Evolutionary conservation across 1,140 invertebrate species (phyloP), one percentile per base, ranked within the genome.

Genomic region (Aradophagus sp.): DNA sequence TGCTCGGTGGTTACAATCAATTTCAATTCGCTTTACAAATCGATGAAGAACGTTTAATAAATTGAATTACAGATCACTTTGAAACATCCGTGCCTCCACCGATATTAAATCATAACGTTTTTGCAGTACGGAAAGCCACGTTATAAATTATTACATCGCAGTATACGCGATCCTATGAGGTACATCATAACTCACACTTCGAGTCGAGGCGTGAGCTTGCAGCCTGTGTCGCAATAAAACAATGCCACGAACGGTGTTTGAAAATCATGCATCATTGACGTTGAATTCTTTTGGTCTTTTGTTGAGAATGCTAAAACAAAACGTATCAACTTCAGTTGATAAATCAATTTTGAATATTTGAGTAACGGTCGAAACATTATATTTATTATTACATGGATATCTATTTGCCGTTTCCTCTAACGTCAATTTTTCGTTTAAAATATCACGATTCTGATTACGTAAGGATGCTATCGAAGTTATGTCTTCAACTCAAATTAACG

Each of bases 41-140:
- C 34, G 42, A 47, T 48, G 47, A 59, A 31, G 15, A 7, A 27
- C 15, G 23, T 12, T 11, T 44, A 62, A 62, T 52, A 42, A 52
- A 62, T 62, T 62, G 58, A 62, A 63, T 63, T 63, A 41, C 45
- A 39, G 32, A 68, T 59, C 17, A 52, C 27, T 53, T 44, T 23
- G 8, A 38, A 5, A 14, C 15, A 27, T 71, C 17, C 26, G n/a
- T n/a, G n/a, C n/a, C n/a, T n/a, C n/a, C n/a, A 47, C 56, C 27
- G 35, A 12, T 6, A 41, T 34, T 50, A 42, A n/a, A n/a, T 56
- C 44, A 38, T 53, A 42, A 20, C 20, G 38, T 59, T 58, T 52
- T 52, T 50, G 15, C 13, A 1, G 17, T 20, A 16, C 23, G 47
- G 19, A 16, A 35, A 12, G 55, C 14, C 3, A 12, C 32, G 3